Evolutionary conservation across 2,113 vertebrate species (phyloP).

Genomic region (Pimephales promelas): DNA sequence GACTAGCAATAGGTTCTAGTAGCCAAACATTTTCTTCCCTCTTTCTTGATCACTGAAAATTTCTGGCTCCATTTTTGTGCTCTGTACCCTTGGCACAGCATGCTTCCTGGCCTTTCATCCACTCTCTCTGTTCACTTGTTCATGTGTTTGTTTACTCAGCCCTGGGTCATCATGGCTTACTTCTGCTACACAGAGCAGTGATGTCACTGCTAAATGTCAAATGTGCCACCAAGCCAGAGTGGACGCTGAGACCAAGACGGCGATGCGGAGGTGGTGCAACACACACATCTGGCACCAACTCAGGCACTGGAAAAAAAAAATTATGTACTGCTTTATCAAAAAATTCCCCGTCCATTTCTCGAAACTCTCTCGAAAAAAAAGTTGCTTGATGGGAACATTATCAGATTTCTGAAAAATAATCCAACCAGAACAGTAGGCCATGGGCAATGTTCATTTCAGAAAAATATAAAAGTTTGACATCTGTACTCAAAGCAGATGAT

Average conservation of each 20-base stretch:
- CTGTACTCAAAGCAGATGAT: neutral
- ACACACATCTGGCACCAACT: slow-evolving; percentile 5
- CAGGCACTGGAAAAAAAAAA: neutral
- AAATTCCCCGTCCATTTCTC: neutral
- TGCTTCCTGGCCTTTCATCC: slow-evolving; percentile 20
- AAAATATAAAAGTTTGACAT: slow-evolving; percentile 7
- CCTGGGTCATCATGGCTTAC: slow-evolving; percentile 21
- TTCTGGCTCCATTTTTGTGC: slow-evolving; percentile 3
- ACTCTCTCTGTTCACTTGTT: neutral
- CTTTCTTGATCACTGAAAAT: neutral
- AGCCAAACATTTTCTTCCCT: neutral
- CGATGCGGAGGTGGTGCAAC: neutral
- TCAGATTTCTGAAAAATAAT: neutral
- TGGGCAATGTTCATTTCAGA: neutral
- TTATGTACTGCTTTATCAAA: neutral
- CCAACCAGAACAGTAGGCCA: neutral
- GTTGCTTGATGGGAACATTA: neutral
- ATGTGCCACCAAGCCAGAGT: slow-evolving; percentile 3
- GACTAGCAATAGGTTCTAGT: neutral
- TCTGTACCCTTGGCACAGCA: slow-evolving; percentile 22
- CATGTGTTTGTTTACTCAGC: slow-evolving; percentile 25
- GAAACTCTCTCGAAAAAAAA: neutral
- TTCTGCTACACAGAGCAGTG: neutral
- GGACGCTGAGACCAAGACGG: slow-evolving; percentile 9
- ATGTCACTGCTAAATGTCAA: slow-evolving; percentile 37